phyloP scores from a whole-genome alignment of 1,140 invertebrate genomes.

The Calephelis virginiensis region DNA sequence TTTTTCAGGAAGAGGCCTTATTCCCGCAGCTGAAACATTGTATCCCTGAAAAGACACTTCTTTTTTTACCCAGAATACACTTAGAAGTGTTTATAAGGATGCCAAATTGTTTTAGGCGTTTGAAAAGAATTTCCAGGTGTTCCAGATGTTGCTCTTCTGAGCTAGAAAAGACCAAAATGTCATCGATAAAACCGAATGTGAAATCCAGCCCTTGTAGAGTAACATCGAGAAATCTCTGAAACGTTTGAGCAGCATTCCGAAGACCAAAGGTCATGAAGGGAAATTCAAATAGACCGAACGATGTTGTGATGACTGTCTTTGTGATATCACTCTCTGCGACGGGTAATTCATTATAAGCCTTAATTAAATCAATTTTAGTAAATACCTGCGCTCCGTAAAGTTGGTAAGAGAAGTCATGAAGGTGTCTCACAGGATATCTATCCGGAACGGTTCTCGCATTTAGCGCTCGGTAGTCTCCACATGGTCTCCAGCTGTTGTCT shows the following conservation, averaged over 20 bases:
- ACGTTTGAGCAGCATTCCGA: conserved; percentile 21
- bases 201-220: conserved; percentile 35
- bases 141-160: conserved; percentile 38
- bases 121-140: conserved; percentile 37
- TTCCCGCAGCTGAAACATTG: conserved; percentile 19
- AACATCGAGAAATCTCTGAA: conserved; percentile 23
- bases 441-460: conserved; percentile 2
- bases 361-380: conserved; percentile 5
- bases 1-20: conserved; percentile 14
- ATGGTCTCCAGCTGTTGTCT: conserved; percentile 9
- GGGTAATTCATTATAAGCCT: conserved; percentile 5
- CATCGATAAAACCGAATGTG: conserved; percentile 72
- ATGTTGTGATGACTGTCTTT: background rate
- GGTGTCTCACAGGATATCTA: conserved; percentile 9
- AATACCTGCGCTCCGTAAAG: conserved; percentile 6
- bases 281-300: too few relatives aligned
- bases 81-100: conserved; percentile 43
- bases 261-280: too few relatives aligned
- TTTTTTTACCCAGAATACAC: conserved; percentile 34
- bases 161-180: conserved; percentile 68
- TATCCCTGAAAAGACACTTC: conserved; percentile 34
- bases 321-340: conserved; percentile 3
- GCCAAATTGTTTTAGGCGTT: conserved; percentile 34
- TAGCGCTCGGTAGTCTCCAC: conserved; percentile 5
- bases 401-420: conserved; percentile 4